Evolutionary conservation across 2,888 invertebrate genomes (phyloP).

Genomic region (Callosobruchus maculatus): DNA sequence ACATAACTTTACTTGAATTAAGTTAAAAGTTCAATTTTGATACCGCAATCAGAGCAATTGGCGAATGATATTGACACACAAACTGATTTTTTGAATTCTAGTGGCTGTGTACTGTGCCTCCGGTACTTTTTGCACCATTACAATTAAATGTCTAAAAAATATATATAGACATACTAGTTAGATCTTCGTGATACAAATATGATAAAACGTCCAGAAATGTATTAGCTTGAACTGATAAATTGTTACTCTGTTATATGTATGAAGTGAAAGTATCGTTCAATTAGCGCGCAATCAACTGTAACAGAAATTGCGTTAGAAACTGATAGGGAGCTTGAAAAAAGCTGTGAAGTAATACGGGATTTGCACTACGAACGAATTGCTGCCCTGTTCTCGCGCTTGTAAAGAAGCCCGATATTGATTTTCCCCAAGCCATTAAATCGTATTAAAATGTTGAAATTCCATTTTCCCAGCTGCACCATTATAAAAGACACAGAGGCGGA

Average conservation of each 20-base stretch:
- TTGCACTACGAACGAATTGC: background rate
- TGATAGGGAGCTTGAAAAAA: background rate
- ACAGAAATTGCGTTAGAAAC: background rate
- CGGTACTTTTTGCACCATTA: too few relatives aligned
- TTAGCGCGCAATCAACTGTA: background rate
- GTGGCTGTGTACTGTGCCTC: too few relatives aligned
- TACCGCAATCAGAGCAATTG: too few relatives aligned
- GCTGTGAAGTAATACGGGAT: background rate
- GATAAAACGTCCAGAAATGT: too few relatives aligned
- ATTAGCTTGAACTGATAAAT: too few relatives aligned
- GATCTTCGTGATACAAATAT: too few relatives aligned
- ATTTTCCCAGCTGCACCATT: constrained; percentile 16
- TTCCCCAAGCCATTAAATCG: constrained; percentile 10
- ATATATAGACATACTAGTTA: too few relatives aligned
- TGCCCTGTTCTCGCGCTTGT: background rate
- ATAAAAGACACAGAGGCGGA: background rate
- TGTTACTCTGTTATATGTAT: background rate
- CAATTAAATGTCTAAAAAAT: too few relatives aligned
- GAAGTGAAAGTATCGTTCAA: background rate
- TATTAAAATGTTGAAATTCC: constrained; percentile 26
- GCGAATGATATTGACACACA: too few relatives aligned
- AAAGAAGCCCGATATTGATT: constrained; percentile 9
- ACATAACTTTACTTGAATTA: too few relatives aligned
- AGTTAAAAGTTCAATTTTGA: too few relatives aligned
- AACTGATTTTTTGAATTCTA: too few relatives aligned